phyloP scores from a whole-genome alignment of 2,797 vertebrate genomes.

The Eremophila alpestris region DNA sequence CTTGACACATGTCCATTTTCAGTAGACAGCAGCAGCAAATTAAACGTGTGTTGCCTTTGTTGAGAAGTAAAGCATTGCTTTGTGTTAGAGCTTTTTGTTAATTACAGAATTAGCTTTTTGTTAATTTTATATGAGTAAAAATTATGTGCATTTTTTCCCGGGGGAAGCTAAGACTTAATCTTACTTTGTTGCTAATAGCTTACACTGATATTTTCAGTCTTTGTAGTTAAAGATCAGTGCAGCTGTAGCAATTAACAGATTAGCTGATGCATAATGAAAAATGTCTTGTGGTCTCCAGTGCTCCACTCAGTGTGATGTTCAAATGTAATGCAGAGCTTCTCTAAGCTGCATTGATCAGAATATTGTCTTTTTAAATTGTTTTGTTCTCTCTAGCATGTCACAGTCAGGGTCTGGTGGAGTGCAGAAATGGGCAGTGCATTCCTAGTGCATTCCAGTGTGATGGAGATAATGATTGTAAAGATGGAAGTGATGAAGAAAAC shows the following conservation, averaged over 20 bases:
- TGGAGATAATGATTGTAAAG: slow-evolving; percentile 92
- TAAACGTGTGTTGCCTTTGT: background rate
- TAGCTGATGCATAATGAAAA: background rate
- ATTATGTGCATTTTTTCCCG: background rate
- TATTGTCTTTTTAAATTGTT: background rate
- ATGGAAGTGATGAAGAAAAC: slow-evolving; percentile 91
- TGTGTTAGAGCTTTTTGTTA: background rate
- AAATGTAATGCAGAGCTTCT: background rate
- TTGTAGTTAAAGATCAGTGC: background rate
- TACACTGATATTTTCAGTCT: background rate
- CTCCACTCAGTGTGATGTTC: background rate
- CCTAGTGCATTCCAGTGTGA: slow-evolving; percentile 90
- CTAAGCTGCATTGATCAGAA: background rate
- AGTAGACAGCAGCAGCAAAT: background rate
- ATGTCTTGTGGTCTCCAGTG: background rate
- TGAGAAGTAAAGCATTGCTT: background rate
- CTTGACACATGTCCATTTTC: background rate
- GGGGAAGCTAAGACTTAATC: background rate
- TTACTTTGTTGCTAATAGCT: background rate
- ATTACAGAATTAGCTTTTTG: background rate
- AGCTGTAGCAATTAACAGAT: background rate
- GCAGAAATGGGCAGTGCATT: slow-evolving; percentile 88
- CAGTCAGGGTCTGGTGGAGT: slow-evolving; percentile 90
- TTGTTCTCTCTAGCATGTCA: slow-evolving; percentile 81
- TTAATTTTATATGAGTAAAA: background rate